phyloP scores from a whole-genome alignment of 2,113 vertebrate genomes.

The Gorsachius goisagi region DNA sequence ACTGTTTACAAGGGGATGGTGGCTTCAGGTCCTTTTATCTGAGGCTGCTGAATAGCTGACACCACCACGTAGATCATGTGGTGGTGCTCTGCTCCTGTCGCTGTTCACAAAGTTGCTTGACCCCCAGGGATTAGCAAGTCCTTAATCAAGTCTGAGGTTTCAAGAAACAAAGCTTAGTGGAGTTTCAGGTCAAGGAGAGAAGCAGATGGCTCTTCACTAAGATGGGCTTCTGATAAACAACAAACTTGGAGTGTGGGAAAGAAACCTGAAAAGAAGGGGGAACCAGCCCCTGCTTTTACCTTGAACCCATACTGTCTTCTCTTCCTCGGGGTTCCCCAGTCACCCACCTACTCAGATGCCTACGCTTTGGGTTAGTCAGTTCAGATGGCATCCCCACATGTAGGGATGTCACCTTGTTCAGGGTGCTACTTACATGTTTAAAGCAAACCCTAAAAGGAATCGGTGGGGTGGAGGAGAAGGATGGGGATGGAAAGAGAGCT shows the following conservation, averaged over 20 bases:
- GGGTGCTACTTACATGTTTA: too few species aligned
- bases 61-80: background rate
- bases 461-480: background rate
- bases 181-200: background rate
- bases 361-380: background rate
- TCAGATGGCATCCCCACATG: too few species aligned
- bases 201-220: background rate
- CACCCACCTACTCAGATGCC: background rate
- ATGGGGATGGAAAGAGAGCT: background rate
- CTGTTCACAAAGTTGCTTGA: background rate
- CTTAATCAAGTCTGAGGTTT: background rate
- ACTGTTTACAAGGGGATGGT: constrained; percentile 9
- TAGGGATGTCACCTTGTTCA: background rate
- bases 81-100: background rate
- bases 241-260: background rate
- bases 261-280: background rate
- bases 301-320: background rate
- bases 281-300: background rate
- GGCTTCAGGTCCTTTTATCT: background rate
- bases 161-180: background rate
- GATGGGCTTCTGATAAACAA: background rate
- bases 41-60: background rate
- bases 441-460: background rate
- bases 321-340: background rate
- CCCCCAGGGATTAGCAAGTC: background rate